A percentile compares a stretch with the other conserved stretches of the same genome.
phyloP scores from a whole-genome alignment of 2,888 invertebrate species.

The Leptopilina myrica region DNA sequence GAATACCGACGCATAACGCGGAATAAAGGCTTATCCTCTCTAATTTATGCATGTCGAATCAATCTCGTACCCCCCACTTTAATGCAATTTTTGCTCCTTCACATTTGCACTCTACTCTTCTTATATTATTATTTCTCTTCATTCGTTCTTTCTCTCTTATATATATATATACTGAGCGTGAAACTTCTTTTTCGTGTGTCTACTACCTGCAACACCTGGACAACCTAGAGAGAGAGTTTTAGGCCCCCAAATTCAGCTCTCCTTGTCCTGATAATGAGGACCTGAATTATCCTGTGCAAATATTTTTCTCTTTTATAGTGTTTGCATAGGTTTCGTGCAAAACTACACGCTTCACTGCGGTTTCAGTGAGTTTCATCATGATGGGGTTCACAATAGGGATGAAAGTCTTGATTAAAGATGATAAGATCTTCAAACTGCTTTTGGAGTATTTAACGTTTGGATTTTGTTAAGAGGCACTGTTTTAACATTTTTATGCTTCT shows the following conservation, averaged over 20 bases:
- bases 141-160: too few relatives aligned
- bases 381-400: background rate
- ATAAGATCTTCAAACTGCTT: background rate
- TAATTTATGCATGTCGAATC: slow-evolving; percentile 77
- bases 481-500: too few relatives aligned
- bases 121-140: too few relatives aligned
- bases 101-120: slow-evolving; percentile 29
- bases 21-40: slow-evolving; percentile 74
- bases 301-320: slow-evolving; percentile 74
- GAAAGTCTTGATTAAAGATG: background rate
- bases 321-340: slow-evolving; percentile 71
- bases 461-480: too few relatives aligned
- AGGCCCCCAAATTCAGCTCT: slow-evolving; percentile 56
- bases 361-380: background rate
- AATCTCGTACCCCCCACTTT: slow-evolving; percentile 67
- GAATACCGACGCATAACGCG: slow-evolving; percentile 64
- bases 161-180: too few relatives aligned
- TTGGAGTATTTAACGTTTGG: too few relatives aligned
- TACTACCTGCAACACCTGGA: slow-evolving; percentile 73
- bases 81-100: slow-evolving; percentile 47
- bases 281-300: slow-evolving; percentile 75
- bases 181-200: slow-evolving; percentile 29
- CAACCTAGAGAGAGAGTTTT: slow-evolving; percentile 63
- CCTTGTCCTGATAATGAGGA: slow-evolving; percentile 73
- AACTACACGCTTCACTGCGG: slow-evolving; percentile 11